Evolutionary conservation across 2,113 vertebrate species (phyloP), one percentile per base, ranked within the genome.

Genomic region (Chroicocephalus ridibundus): DNA sequence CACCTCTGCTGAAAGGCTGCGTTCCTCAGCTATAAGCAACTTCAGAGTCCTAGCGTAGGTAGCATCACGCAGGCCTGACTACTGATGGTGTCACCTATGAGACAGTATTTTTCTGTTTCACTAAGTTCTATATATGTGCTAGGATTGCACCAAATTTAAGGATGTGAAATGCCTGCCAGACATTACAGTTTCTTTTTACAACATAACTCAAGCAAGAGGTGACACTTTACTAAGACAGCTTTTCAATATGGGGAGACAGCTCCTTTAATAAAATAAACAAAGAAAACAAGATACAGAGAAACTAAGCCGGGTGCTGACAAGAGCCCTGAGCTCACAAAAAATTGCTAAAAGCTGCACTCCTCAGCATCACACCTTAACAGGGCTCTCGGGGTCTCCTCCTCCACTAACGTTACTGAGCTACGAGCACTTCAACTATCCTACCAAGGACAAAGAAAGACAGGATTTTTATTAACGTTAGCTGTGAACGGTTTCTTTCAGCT

Each of bases 201-300:
- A 62, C 81, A 38, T 46, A 91, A 91, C 77, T 93, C 44, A 77
- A 87, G 88, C 93, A 93, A 95, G 78, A 87, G 83, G 88, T 82
- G 78, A 92, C 58, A 62, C 81, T 91, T 95, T 31, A 65, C 52
- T 84, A 69, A 79, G 80, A 79, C 29, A 76, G 70, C 15, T 89
- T 95, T 91, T 69, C 83, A 87, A 72, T 82, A 85, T 18, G 44
- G 57, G 29, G 70, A 93, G 90, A 89, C 66, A 89, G 70, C 10
- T 94, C 61, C 84, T 95, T 93, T 95, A 95, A 96, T 93, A 92
- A 84, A 84, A 94, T 44, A 94, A 95, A 83, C 29, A 38, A 83
- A 89, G 52, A 29, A 84, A 94, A 82, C 27, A 87, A 94, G 40
- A 77, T 34, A 38, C 22, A 85, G 26, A 82, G 61, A 51, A 88